Base-by-base conservation (phyloP, 30 jellyfish, hydroid and myxozoan genomes). In the Turritopsis rubra region DNA sequence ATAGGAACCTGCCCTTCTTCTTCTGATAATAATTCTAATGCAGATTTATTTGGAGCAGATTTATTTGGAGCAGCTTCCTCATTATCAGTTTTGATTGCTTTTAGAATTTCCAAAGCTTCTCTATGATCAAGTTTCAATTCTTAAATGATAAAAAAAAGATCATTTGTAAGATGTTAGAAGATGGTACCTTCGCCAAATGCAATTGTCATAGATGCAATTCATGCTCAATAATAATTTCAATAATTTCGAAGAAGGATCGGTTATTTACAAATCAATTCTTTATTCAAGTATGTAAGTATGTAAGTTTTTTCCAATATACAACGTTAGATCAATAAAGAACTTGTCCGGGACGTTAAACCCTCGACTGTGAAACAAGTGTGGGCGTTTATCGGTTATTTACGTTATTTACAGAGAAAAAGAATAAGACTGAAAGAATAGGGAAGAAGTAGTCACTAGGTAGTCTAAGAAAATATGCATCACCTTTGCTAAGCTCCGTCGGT, bases 1-100 rank as follows among this genome's bases (percentile, higher is more conserved):
- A 85, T 79, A 29, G 73, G 28, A 13, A 70, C 41, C 52, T 31
- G 1, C 4, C 65, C 20, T 85, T 85, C 92, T 72, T 85, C 92
- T 28, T 85, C 89, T 78, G 52, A 20, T 9, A 85, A 71, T 0
- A 85, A 27, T 7, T 85, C 88, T 29, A 24, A 68, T 4, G 89
- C 92, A 31, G 92, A 85, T 65, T 81, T 68, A 19, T 60, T 60
- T 0, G 19, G 21, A 60, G 73, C 19, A 0, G 21, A 0, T n/a
- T 18, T 25, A 18, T 17, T 41, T 23, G 72, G 52, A 7, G 24
- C 53, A 7, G 27, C 65, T 1, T 66, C 17, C 28, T n/a, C 76
- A n/a, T 66, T 3, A 25, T 17, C 30, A 25, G 8, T 3, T n/a
- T 74, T 74, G 53, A 74, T 74, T 73, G 65, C 65, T n/a, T 74